Evolutionary conservation across 2,797 vertebrate species (phyloP).

Genomic region (Salarias fasciatus): DNA sequence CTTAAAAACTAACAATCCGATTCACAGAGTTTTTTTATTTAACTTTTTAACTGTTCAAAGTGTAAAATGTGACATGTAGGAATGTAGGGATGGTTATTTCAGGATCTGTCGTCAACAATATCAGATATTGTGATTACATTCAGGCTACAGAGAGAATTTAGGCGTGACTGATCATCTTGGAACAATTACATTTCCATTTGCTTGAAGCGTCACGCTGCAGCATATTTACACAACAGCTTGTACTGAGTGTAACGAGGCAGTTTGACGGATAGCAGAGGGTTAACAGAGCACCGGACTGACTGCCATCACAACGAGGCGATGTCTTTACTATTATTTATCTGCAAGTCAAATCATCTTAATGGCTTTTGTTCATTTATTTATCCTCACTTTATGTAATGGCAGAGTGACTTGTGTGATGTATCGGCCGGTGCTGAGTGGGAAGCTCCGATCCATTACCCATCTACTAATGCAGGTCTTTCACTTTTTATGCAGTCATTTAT

Average conservation of each 20-base stretch:
- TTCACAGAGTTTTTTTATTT: no score
- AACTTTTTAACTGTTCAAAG: no score
- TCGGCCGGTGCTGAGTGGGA: constrained; percentile 56
- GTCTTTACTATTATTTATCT: constrained; percentile 51
- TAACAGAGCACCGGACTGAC: background rate
- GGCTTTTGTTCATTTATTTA: constrained; percentile 65
- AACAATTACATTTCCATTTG: no score
- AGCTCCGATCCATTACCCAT: constrained; percentile 66
- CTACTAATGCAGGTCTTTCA: constrained; percentile 58
- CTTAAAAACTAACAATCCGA: no score
- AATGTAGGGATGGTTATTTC: no score
- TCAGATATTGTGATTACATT: no score
- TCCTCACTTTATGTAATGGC: constrained; percentile 41
- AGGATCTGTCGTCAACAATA: no score
- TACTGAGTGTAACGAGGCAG: constrained; percentile 9
- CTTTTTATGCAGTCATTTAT: constrained; percentile 57
- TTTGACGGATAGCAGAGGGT: constrained; percentile 29
- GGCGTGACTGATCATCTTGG: no score
- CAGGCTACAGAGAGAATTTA: no score
- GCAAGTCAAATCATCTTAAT: constrained; percentile 66
- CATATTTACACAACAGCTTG: constrained; percentile 13
- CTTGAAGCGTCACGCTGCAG: no score
- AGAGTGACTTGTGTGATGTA: constrained; percentile 50
- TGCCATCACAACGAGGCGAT: constrained; percentile 11
- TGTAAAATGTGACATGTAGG: no score